A percentile compares a stretch with the other conserved stretches of the same genome.
These are phyloP conservation scores for Scaptomyza montana DNA, from an alignment of 1,140 invertebrate genomes.

Conservation along the genomic window DNA sequence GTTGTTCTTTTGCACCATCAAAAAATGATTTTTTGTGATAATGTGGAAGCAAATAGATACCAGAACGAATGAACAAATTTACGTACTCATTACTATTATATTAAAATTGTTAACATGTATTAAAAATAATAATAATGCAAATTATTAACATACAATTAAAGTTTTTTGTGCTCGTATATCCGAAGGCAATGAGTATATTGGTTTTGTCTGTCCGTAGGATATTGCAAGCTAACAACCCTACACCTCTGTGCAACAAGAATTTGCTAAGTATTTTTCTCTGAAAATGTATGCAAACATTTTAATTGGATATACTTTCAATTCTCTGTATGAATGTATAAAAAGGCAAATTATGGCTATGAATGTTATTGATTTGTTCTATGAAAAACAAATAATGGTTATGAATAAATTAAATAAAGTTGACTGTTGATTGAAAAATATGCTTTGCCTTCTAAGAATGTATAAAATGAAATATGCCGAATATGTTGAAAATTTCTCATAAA, in stretches of 20 bases:
- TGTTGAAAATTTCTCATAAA: neutral
- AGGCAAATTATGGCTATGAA: slow-evolving; percentile 14
- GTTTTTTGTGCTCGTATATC: no score
- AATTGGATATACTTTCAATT: neutral
- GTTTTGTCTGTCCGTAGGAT: no score
- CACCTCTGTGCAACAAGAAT: no score
- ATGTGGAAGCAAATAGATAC: neutral
- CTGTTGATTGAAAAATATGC: slow-evolving; percentile 20
- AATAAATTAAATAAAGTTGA: slow-evolving; percentile 14
- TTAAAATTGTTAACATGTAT: no score
- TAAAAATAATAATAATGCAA: no score
- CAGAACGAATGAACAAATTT: neutral
- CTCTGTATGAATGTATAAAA: neutral
- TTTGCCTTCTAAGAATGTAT: neutral
- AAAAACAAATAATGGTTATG: slow-evolving; percentile 6
- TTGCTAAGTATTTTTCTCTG: slow-evolving; percentile 19
- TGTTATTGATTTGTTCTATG: neutral
- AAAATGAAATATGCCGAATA: neutral
- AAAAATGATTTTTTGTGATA: neutral
- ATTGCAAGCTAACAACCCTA: no score
- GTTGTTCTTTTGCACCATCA: neutral
- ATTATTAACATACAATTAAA: no score
- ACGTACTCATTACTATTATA: no score
- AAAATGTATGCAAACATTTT: slow-evolving; percentile 6
- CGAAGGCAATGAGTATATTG: no score